These are phyloP conservation scores for Turritopsis dohrnii DNA, from an alignment of 30 jellyfish, hydroid and myxozoan species.

Conservation along the genomic window DNA sequence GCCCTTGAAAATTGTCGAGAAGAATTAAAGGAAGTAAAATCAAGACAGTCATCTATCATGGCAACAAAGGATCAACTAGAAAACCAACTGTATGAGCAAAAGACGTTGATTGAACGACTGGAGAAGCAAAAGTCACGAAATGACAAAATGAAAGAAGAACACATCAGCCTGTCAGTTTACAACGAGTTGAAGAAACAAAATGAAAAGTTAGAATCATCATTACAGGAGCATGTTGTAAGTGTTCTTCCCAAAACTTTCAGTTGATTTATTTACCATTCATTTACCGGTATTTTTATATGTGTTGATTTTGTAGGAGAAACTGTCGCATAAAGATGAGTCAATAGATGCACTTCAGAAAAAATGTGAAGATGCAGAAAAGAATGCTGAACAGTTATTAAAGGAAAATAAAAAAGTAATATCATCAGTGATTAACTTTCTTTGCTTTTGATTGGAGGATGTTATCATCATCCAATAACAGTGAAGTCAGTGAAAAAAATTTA, in stretches of 20 bases:
- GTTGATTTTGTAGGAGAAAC: slow-evolving; percentile 18
- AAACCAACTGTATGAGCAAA: slow-evolving; percentile 55
- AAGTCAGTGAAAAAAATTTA: neutral
- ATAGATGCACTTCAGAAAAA: neutral
- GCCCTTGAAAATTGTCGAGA: slow-evolving; percentile 59
- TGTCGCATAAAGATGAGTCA: slow-evolving; percentile 15
- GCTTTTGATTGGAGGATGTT: no score
- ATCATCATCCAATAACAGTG: no score
- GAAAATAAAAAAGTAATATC: slow-evolving; percentile 29
- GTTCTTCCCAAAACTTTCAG: no score
- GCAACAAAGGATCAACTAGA: slow-evolving; percentile 49
- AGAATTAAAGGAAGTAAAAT: slow-evolving; percentile 49
- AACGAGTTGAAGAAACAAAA: slow-evolving; percentile 23
- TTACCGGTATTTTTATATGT: slow-evolving; percentile 8
- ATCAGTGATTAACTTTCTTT: neutral
- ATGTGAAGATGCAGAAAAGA: slow-evolving; percentile 28
- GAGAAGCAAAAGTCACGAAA: slow-evolving; percentile 62
- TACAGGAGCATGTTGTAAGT: neutral
- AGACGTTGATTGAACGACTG: slow-evolving; percentile 63
- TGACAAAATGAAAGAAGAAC: slow-evolving; percentile 57
- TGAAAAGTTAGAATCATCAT: slow-evolving; percentile 4
- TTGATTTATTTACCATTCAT: no score
- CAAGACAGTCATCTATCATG: slow-evolving; percentile 38
- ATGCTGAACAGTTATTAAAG: slow-evolving; percentile 9
- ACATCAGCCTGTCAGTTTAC: neutral